Percentiles rank a stretch among this genome's conserved stretches.
Conservation (phyloP, 2,797 vertebrate genomes). For the Leptoclinus maculatus region DNA sequence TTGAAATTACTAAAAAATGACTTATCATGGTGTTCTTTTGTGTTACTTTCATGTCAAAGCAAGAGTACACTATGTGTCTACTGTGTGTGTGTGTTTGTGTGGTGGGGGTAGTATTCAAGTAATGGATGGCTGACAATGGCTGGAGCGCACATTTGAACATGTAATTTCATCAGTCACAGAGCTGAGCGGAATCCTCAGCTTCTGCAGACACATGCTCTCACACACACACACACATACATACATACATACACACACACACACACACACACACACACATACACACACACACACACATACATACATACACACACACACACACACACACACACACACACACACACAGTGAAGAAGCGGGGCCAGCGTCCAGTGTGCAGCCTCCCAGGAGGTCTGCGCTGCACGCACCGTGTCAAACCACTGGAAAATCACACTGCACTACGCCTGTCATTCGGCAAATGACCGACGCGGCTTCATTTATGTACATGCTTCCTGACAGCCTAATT, state of each 20-base stretch:
- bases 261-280: constrained; percentile 3
- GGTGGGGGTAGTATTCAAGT: constrained; percentile 3
- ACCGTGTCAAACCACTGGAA: constrained; percentile 63
- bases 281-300: constrained; percentile 8
- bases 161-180: constrained; percentile 67
- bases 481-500: constrained; percentile 71
- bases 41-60: neutral
- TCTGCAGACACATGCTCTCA: neutral
- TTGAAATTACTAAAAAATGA: neutral
- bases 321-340: constrained; percentile 14
- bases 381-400: constrained; percentile 53
- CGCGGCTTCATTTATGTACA: constrained; percentile 53
- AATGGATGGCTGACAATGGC: constrained; percentile 27
- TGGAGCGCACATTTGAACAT: constrained; percentile 38
- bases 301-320: constrained; percentile 6
- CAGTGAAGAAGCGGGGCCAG: constrained; percentile 12
- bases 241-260: constrained; percentile 8
- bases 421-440: constrained; percentile 53
- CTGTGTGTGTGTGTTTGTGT: neutral
- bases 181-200: constrained; percentile 23
- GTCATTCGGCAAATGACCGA: constrained; percentile 48
- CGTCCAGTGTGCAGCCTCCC: constrained; percentile 36
- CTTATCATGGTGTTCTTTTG: neutral
- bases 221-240: too few species aligned
- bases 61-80: neutral